A percentile compares a stretch with the other conserved stretches of the same genome.
Conservation (phyloP, 2,888 invertebrate species). For the Prosopocoilus inquinatus region DNA sequence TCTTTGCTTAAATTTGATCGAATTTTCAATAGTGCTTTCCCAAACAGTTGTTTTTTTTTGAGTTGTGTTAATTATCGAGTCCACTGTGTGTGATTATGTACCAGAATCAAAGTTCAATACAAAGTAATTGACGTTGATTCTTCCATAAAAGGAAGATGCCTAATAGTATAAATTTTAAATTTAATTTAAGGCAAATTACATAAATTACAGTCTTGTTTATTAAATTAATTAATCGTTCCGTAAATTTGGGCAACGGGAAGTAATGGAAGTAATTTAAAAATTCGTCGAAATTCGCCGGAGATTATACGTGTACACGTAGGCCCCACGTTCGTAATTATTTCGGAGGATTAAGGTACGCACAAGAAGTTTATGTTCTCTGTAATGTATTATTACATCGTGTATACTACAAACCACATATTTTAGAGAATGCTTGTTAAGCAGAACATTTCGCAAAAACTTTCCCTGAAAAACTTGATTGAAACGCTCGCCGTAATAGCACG, state of each 20-base stretch:
- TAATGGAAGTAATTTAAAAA: constrained; percentile 2
- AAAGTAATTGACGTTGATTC: no score
- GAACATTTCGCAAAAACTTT: constrained; percentile 1
- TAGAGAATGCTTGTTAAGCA: constrained; percentile 14
- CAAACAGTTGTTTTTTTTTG: no score
- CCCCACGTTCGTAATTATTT: constrained; percentile 4
- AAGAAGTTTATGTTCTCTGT: constrained; percentile 11
- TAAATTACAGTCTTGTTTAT: not conserved
- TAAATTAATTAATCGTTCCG: not conserved
- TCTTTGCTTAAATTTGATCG: no score
- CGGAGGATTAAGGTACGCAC: constrained; percentile 5
- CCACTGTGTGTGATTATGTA: no score
- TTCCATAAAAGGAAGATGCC: no score
- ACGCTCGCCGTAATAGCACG: constrained; percentile 4
- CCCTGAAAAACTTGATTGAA: constrained; percentile 22
- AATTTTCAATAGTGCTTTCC: no score
- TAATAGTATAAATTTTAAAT: not conserved
- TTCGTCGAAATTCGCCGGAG: constrained; percentile 6
- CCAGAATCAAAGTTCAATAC: no score
- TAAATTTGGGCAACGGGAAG: not conserved
- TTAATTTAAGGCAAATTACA: constrained; percentile 1
- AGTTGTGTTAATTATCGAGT: no score
- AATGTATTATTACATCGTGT: constrained; percentile 18
- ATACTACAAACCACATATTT: constrained; percentile 20
- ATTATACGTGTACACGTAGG: not conserved